phyloP scores from a whole-genome alignment of 2,888 invertebrate species.

The Polymixis lichenea region DNA sequence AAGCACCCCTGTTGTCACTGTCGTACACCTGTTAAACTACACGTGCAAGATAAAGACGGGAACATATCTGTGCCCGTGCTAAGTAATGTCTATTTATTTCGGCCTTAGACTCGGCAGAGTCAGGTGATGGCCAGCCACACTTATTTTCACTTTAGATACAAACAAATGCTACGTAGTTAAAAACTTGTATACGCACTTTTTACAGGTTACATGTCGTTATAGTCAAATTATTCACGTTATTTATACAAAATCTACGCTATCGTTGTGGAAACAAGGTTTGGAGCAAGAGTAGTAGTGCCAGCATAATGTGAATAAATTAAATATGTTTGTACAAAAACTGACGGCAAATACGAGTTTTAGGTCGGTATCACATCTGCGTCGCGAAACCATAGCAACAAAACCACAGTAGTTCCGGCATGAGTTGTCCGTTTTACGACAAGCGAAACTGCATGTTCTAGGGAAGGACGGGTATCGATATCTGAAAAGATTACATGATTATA shows the following conservation, averaged over 20 bases:
- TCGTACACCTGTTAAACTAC: not conserved
- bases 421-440: too few species aligned
- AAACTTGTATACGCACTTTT: conserved; percentile 34
- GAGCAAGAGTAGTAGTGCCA: not conserved
- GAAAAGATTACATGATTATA: too few species aligned
- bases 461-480: too few species aligned
- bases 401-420: too few species aligned
- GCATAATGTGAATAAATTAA: not conserved
- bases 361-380: too few species aligned
- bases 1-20: not conserved
- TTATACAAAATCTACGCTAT: not conserved
- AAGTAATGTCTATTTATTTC: conserved; percentile 33
- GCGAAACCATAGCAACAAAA: too few species aligned
- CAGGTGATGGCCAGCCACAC: conserved; percentile 71
- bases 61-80: not conserved
- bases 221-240: not conserved
- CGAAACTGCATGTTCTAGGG: too few species aligned
- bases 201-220: not conserved
- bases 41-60: conserved; percentile 4
- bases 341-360: too few species aligned
- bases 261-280: not conserved
- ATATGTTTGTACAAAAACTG: not conserved
- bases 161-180: conserved; percentile 67
- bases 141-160: conserved; percentile 59
- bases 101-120: conserved; percentile 49